A percentile compares a stretch with the other conserved stretches of the same genome.
Conservation (phyloP, 2,797 vertebrate genomes). For the Prunella strophiata region DNA sequence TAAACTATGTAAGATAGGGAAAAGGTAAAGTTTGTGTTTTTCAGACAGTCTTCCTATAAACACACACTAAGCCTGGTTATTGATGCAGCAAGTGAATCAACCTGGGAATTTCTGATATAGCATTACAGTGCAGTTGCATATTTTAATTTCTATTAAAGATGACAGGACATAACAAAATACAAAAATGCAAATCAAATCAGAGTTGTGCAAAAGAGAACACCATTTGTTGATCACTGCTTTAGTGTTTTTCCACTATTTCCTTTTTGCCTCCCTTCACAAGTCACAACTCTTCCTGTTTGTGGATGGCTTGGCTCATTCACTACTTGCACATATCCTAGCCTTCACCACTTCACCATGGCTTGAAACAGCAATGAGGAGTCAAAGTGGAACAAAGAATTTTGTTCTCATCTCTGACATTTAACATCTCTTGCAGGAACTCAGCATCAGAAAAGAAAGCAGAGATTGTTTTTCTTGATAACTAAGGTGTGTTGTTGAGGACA, state of each 20-base stretch:
- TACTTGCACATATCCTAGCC: not conserved
- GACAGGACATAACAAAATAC: not conserved
- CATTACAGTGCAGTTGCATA: not conserved
- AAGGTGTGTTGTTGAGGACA: not conserved
- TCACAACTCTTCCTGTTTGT: rapidly evolving
- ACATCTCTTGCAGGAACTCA: not conserved
- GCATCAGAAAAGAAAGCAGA: not conserved
- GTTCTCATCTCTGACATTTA: not conserved
- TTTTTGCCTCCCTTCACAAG: not conserved
- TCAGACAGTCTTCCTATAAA: not conserved
- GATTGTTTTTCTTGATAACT: not conserved
- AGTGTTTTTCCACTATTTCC: not conserved
- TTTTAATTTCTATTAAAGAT: not conserved
- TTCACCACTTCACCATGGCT: not conserved
- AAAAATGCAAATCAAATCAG: not conserved
- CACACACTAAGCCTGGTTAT: not conserved
- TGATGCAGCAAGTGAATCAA: not conserved
- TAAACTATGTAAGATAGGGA: not conserved
- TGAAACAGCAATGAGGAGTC: not conserved
- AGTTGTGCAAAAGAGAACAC: not conserved
- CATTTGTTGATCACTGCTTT: not conserved
- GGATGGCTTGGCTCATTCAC: not conserved
- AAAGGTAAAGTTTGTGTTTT: not conserved
- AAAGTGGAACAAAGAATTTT: not conserved
- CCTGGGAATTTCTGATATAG: not conserved